Percentiles rank a stretch among this genome's conserved stretches.
Evolutionary conservation across 2,797 vertebrate species (phyloP).

Genomic region (Kryptopterus vitreolus): DNA sequence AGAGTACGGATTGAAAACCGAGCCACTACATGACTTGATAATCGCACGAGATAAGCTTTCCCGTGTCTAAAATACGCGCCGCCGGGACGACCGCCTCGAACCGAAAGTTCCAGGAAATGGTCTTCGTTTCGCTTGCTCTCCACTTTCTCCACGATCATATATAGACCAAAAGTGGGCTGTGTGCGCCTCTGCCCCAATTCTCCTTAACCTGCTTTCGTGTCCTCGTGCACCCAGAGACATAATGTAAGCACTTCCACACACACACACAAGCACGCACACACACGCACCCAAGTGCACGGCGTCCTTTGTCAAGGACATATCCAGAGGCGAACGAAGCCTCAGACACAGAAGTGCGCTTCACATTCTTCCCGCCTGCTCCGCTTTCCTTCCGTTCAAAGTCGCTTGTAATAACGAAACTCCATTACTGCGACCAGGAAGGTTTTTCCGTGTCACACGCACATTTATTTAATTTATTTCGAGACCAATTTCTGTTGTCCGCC

Average conservation of each 20-base stretch:
- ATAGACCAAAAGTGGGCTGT: conserved; percentile 42
- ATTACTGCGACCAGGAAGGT: background rate
- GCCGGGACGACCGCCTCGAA: too few species aligned
- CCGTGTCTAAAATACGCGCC: background rate
- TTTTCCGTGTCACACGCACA: background rate
- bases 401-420: background rate
- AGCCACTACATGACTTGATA: background rate
- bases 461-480: background rate
- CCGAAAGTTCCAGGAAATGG: background rate
- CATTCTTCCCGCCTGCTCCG: background rate
- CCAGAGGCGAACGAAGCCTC: conserved; percentile 38
- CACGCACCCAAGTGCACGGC: conserved; percentile 11
- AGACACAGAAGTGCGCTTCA: conserved; percentile 1
- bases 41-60: background rate
- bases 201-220: conserved; percentile 45
- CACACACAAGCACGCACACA: conserved; percentile 28
- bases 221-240: conserved; percentile 31
- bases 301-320: conserved; percentile 45
- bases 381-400: background rate
- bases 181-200: conserved; percentile 37
- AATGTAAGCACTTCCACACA: conserved; percentile 18
- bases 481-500: background rate
- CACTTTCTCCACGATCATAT: conserved; percentile 37
- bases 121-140: background rate
- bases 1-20: background rate